A percentile compares a stretch with the other conserved stretches of the same genome.
phyloP scores from a whole-genome alignment of 2,888 invertebrate species.

The Idaea biselata region DNA sequence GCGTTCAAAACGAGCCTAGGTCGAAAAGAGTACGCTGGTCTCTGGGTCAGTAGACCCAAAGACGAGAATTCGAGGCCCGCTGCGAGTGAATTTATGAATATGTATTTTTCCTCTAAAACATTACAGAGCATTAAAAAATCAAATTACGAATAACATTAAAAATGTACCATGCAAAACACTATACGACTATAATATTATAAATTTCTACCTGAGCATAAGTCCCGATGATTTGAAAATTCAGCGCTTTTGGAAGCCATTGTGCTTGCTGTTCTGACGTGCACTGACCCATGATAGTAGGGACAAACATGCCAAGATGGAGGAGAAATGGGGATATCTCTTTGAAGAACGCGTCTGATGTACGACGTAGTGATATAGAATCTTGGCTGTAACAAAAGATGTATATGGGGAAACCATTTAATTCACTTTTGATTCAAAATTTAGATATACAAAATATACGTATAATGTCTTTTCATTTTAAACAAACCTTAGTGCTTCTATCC shows the following conservation, averaged over 20 bases:
- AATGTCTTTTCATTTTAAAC: slow-evolving; percentile 6
- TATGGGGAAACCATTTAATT: neutral
- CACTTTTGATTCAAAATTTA: neutral
- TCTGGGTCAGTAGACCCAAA: no score
- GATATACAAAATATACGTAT: neutral
- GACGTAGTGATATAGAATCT: slow-evolving; percentile 44
- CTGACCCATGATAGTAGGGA: slow-evolving; percentile 93
- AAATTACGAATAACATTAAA: no score
- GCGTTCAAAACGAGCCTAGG: no score
- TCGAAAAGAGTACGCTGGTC: no score
- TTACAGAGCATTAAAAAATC: no score
- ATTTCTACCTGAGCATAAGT: slow-evolving; percentile 96
- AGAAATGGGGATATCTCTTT: slow-evolving; percentile 86
- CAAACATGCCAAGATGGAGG: slow-evolving; percentile 94
- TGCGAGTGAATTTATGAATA: no score
- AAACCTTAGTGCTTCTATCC: slow-evolving; percentile 87
- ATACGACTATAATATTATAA: no score
- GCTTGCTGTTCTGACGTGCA: slow-evolving; percentile 92
- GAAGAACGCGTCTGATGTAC: slow-evolving; percentile 78
- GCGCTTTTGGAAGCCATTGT: slow-evolving; percentile 90
- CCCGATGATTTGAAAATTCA: slow-evolving; percentile 91
- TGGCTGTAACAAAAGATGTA: slow-evolving; percentile 27
- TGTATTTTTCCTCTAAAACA: no score
- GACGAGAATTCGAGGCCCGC: no score
- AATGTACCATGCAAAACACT: no score